phyloP scores from a whole-genome alignment of 2,797 vertebrate genomes.

The Notolabrus celidotus region DNA sequence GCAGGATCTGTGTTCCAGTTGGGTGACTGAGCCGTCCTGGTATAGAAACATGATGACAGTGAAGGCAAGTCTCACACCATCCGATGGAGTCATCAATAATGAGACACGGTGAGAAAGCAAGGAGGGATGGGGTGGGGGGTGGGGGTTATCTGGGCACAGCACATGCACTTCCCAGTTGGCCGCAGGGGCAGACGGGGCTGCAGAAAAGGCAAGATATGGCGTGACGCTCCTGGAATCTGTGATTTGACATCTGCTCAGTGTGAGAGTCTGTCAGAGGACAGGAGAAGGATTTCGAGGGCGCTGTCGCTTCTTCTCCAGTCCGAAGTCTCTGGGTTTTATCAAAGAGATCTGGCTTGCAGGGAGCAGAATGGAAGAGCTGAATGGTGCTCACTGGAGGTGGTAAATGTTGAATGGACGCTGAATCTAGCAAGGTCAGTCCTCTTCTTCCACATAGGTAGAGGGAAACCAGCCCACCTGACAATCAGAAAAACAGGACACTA shows the following conservation, averaged over 20 bases:
- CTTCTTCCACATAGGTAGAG: constrained; percentile 94
- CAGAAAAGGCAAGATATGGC: constrained; percentile 44
- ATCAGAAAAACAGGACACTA: constrained; percentile 9
- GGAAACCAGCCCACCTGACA: constrained; percentile 96
- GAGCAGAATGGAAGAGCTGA: constrained; percentile 41
- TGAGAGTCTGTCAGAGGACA: constrained; percentile 64
- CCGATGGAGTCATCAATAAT: constrained; percentile 81
- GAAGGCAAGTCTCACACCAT: constrained; percentile 61
- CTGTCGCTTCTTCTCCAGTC: constrained; percentile 43
- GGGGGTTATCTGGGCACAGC: constrained; percentile 54
- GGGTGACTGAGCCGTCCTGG: constrained; percentile 48
- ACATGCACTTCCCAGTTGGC: constrained; percentile 54
- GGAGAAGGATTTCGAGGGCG: constrained; percentile 50
- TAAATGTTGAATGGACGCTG: constrained; percentile 23
- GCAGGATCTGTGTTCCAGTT: constrained; percentile 59
- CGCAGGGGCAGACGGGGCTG: constrained; percentile 51
- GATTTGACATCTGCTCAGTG: constrained; percentile 60
- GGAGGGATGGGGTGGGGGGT: neutral
- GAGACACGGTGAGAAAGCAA: constrained; percentile 73
- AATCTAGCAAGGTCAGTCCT: constrained; percentile 81
- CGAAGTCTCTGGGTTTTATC: constrained; percentile 50
- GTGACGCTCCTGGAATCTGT: constrained; percentile 57
- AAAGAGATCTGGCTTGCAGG: constrained; percentile 47
- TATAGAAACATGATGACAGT: constrained; percentile 60
- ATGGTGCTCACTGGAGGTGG: constrained; percentile 11